Evolutionary conservation across 2,113 vertebrate species (phyloP).

Genomic region (Pterocles orientalis): DNA sequence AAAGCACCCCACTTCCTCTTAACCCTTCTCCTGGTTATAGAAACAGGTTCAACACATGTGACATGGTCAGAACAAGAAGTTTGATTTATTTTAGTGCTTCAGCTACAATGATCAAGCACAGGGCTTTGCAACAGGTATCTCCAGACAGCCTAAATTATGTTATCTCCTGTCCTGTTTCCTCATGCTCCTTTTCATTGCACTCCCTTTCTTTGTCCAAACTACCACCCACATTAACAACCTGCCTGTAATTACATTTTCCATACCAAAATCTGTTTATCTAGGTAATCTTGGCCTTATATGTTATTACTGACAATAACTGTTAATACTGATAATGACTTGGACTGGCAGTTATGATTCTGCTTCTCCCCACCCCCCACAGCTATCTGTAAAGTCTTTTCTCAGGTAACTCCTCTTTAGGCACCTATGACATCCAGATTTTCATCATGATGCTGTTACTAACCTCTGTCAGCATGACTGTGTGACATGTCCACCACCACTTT

Average conservation of each 20-base stretch:
- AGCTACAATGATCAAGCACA: background rate
- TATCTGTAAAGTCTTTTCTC: background rate
- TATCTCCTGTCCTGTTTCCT: background rate
- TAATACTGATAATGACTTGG: background rate
- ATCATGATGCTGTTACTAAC: background rate
- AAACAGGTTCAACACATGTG: background rate
- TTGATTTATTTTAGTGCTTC: background rate
- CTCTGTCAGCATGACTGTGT: background rate
- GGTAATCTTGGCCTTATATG: background rate
- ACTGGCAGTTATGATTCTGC: background rate
- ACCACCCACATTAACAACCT: background rate
- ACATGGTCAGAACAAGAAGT: background rate
- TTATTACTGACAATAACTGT: background rate
- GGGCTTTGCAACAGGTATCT: background rate
- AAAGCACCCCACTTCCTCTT: background rate
- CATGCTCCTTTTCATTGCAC: background rate
- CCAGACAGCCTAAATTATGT: background rate
- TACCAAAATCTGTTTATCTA: background rate
- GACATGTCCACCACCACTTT: background rate
- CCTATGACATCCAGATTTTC: background rate
- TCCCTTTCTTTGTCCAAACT: background rate
- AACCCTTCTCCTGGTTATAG: background rate
- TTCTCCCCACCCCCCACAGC: fast-evolving
- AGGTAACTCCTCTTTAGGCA: background rate
- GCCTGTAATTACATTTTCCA: background rate